Evolutionary conservation across 2,888 invertebrate genomes (phyloP).

Genomic region (Aphidoletes aphidimyza): DNA sequence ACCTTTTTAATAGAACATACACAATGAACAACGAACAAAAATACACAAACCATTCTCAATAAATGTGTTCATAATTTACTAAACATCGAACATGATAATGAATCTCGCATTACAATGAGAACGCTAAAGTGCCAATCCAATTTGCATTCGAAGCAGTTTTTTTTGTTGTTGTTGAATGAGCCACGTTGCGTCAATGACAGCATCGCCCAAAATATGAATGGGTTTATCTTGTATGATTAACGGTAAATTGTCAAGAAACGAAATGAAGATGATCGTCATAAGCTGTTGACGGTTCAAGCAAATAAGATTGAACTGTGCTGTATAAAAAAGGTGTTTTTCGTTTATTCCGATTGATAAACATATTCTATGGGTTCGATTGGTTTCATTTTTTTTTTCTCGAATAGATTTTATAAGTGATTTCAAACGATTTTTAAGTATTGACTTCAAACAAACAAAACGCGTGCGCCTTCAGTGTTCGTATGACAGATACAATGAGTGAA

Average conservation of each 20-base stretch:
- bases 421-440: not conserved
- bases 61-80: not conserved
- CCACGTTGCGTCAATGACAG: not conserved
- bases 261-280: not conserved
- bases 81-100: too few relatives aligned
- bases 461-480: not conserved
- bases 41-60: not conserved
- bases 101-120: too few relatives aligned
- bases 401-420: not conserved
- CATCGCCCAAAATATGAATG: not conserved
- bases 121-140: too few relatives aligned
- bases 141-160: too few relatives aligned
- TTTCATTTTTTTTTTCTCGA: not conserved
- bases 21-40: not conserved
- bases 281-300: too few relatives aligned
- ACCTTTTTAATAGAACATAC: too few relatives aligned
- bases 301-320: too few relatives aligned
- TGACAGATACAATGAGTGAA: constrained; percentile 1
- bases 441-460: not conserved
- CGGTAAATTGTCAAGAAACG: not conserved
- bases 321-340: not conserved
- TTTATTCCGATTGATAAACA: not conserved
- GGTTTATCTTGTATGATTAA: not conserved
- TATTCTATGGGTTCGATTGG: not conserved
- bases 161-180: too few relatives aligned